Percentiles rank a stretch among this genome's conserved stretches.
Conservation (phyloP, 1,140 invertebrate species). For the Euborellia annulipes region DNA sequence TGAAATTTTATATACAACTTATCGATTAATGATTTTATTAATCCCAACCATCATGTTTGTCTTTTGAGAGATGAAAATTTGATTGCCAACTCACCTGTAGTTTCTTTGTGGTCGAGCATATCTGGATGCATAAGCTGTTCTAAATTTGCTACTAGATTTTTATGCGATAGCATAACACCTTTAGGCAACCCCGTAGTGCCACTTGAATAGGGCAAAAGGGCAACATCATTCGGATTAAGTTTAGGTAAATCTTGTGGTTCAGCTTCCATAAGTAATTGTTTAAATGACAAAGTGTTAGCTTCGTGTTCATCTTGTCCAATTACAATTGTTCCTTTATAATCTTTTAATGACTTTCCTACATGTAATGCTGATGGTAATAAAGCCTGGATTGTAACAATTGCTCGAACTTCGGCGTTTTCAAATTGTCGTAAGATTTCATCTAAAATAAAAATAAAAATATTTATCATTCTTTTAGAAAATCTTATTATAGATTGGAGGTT, state of each 20-base stretch:
- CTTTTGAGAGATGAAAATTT: background rate
- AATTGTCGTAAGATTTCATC: conserved; percentile 63
- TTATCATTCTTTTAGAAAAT: conserved; percentile 1
- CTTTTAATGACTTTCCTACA: too few relatives aligned
- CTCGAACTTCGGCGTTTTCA: conserved; percentile 41
- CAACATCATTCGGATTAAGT: background rate
- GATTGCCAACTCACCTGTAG: conserved; percentile 21
- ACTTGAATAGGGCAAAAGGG: conserved; percentile 58
- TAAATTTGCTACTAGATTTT: conserved; percentile 53
- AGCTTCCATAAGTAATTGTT: background rate
- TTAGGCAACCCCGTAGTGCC: conserved; percentile 84
- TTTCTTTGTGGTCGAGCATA: conserved; percentile 19
- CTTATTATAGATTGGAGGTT: background rate
- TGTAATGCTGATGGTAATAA: too few relatives aligned
- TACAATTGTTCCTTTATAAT: too few relatives aligned
- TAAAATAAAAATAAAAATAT: conserved; percentile 23
- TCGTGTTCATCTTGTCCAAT: background rate
- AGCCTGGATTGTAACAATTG: conserved; percentile 43
- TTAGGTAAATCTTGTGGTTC: background rate
- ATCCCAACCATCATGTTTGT: background rate
- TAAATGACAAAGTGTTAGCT: background rate
- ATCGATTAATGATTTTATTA: too few relatives aligned
- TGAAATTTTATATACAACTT: too few relatives aligned
- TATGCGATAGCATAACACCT: conserved; percentile 73
- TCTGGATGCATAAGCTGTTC: conserved; percentile 32